Evolutionary conservation across 2,113 vertebrate genomes (phyloP).

Genomic region (Mungos mungo): DNA sequence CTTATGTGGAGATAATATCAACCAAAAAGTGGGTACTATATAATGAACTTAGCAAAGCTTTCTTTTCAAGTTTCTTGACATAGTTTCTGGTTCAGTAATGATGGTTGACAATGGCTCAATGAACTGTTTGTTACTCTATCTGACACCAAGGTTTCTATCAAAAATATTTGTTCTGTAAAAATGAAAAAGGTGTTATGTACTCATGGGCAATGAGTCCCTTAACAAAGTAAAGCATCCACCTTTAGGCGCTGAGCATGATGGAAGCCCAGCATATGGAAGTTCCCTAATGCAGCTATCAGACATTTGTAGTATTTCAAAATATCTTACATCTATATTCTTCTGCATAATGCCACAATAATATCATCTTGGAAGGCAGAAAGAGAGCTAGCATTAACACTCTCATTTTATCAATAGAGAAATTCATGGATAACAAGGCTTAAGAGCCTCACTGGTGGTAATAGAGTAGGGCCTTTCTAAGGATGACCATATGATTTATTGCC

Average conservation of each 20-base stretch:
- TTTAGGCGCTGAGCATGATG: not conserved
- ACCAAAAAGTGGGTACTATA: conserved; percentile 48
- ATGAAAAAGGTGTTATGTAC: not conserved
- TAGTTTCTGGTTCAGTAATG: conserved; percentile 65
- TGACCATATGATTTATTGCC: not conserved
- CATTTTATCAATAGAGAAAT: not conserved
- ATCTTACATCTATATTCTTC: not conserved
- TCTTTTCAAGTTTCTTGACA: conserved; percentile 61
- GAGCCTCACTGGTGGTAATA: not conserved
- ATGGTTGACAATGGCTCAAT: conserved; percentile 53
- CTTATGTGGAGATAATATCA: conserved; percentile 58
- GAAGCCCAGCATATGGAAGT: not conserved
- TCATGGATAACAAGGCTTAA: not conserved
- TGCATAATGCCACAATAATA: not conserved
- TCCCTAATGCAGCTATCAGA: not conserved
- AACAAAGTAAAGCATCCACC: not conserved
- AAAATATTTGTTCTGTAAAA: conserved; percentile 55
- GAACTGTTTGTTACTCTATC: conserved; percentile 61
- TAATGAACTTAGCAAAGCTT: conserved; percentile 63
- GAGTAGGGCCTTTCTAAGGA: not conserved
- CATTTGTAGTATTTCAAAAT: not conserved
- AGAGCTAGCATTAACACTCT: not conserved
- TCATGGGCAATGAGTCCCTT: not conserved
- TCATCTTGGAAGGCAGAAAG: not conserved
- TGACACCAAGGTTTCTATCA: conserved; percentile 57